phyloP scores from a whole-genome alignment of 2,113 vertebrate genomes.

The Micronycteris hirsuta region DNA sequence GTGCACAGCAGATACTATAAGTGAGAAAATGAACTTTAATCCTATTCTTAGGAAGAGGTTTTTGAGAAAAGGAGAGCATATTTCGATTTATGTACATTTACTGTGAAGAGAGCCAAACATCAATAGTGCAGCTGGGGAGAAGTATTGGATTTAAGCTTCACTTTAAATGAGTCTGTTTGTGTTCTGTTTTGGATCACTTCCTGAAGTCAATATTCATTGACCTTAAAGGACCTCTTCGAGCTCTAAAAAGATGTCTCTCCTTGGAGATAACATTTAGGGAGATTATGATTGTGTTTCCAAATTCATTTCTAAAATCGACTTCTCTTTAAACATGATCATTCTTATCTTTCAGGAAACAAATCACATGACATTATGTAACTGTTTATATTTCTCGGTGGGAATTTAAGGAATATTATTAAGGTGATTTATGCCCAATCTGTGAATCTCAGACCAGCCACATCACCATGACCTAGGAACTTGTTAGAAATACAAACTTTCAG shows the following conservation, averaged over 20 bases:
- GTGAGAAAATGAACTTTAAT: constrained; percentile 32
- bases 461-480: background rate
- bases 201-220: constrained; percentile 53
- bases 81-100: constrained; percentile 32
- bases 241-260: constrained; percentile 8
- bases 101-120: constrained; percentile 16
- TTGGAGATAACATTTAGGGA: background rate
- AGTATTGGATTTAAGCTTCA: constrained; percentile 31
- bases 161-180: constrained; percentile 48
- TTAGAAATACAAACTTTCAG: background rate
- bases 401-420: background rate
- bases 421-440: background rate
- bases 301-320: constrained; percentile 2
- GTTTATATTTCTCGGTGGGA: background rate
- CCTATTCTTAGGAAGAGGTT: constrained; percentile 36
- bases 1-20: background rate
- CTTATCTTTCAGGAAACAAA: constrained; percentile 27
- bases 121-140: background rate
- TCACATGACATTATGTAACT: background rate
- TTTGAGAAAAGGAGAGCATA: constrained; percentile 34
- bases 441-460: background rate
- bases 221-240: constrained; percentile 45
- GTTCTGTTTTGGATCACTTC: constrained; percentile 55
- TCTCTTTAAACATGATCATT: constrained; percentile 18
- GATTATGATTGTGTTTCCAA: constrained; percentile 5